phyloP scores from a whole-genome alignment of 2,888 invertebrate species.

The Beris morrisii region DNA sequence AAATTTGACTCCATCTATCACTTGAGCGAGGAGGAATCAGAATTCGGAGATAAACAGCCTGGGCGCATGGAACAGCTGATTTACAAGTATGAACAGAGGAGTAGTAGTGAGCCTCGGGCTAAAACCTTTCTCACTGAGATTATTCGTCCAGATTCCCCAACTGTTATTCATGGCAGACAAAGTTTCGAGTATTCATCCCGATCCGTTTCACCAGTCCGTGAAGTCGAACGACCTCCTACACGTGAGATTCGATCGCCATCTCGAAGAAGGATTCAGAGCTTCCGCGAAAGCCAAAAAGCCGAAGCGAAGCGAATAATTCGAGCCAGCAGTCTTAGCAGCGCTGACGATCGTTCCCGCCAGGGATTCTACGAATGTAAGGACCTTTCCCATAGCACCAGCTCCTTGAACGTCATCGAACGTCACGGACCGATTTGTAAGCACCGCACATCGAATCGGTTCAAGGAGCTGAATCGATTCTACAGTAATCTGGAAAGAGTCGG shows the following conservation, averaged over 20 bases:
- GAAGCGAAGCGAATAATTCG: constrained; percentile 58
- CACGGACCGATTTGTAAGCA: constrained; percentile 52
- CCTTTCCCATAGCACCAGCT: constrained; percentile 51
- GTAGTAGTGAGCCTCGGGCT: constrained; percentile 66
- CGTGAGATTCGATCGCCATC: constrained; percentile 65
- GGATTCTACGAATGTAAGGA: constrained; percentile 48
- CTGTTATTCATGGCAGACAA: constrained; percentile 43
- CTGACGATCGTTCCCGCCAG: constrained; percentile 53
- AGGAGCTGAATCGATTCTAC: constrained; percentile 83
- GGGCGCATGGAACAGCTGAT: constrained; percentile 53
- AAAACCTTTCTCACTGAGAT: constrained; percentile 54
- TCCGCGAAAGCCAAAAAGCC: constrained; percentile 46
- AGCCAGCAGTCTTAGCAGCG: constrained; percentile 69
- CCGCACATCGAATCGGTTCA: constrained; percentile 76
- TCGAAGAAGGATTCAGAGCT: constrained; percentile 63
- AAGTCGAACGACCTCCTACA: constrained; percentile 55
- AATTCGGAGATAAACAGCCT: constrained; percentile 42
- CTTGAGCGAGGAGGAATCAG: constrained; percentile 48
- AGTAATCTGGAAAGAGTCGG: constrained; percentile 81
- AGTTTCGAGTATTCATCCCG: constrained; percentile 33
- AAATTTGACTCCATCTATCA: constrained; percentile 41
- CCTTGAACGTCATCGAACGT: constrained; percentile 57
- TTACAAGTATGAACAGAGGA: constrained; percentile 59
- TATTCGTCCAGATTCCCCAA: constrained; percentile 55
- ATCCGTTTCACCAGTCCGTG: constrained; percentile 31